phyloP scores from a whole-genome alignment of 2,888 invertebrate genomes.

The Dilophus febrilis region DNA sequence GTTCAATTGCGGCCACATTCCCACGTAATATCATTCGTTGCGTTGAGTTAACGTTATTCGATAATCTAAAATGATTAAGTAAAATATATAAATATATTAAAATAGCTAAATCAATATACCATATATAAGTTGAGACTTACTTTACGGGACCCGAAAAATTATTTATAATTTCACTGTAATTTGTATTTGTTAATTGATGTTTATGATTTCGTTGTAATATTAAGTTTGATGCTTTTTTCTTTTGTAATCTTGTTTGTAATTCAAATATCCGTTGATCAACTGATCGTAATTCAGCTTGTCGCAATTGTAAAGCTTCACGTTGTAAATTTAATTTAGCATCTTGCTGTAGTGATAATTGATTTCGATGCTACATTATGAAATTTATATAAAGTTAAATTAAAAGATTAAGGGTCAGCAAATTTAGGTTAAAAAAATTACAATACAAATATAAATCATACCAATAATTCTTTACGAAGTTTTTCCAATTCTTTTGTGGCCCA shows the following conservation, averaged over 20 bases:
- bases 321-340: constrained; percentile 79
- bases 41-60: constrained; percentile 26
- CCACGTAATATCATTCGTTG: constrained; percentile 36
- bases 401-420: too few species aligned
- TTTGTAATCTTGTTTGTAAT: constrained; percentile 75
- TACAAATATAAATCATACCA: constrained; percentile 42
- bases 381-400: too few species aligned
- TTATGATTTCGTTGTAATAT: constrained; percentile 34
- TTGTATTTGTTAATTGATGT: constrained; percentile 29
- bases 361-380: constrained; percentile 49
- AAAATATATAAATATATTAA: neutral
- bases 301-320: constrained; percentile 68
- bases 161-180: constrained; percentile 24
- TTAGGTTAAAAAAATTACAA: too few species aligned
- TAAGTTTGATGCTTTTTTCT: constrained; percentile 72
- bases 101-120: too few species aligned
- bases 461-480: constrained; percentile 76
- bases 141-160: neutral
- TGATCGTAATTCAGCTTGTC: constrained; percentile 80
- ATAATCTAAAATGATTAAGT: constrained; percentile 11
- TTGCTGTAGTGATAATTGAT: constrained; percentile 90
- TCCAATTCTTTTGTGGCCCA: constrained; percentile 78
- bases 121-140: neutral
- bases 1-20: constrained; percentile 75
- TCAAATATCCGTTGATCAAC: constrained; percentile 90